These are phyloP conservation scores for Callipepla californica DNA, from an alignment of 2,113 vertebrate species.

Conservation along the genomic window DNA sequence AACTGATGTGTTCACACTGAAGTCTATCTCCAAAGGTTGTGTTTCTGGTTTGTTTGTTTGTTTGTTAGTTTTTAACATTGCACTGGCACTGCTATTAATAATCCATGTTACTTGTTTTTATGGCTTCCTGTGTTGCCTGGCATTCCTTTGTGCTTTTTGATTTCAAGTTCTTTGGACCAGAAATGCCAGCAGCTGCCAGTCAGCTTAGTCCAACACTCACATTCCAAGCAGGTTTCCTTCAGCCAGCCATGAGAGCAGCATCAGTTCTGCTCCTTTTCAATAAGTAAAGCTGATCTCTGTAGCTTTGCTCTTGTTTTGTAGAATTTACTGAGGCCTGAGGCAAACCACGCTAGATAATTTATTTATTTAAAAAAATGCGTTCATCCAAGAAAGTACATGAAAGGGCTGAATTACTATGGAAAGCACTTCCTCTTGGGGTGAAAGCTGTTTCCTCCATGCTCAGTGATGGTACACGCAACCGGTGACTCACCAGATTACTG, in stretches of 20 bases:
- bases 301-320: background rate
- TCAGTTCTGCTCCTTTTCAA: background rate
- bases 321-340: background rate
- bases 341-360: background rate
- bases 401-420: background rate
- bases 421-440: background rate
- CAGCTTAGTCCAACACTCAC: accelerated
- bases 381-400: background rate
- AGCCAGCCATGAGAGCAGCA: background rate
- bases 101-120: background rate
- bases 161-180: background rate
- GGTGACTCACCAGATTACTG: background rate
- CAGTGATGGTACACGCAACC: background rate
- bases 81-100: background rate
- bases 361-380: background rate
- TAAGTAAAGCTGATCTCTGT: background rate
- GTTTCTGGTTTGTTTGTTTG: too few species aligned
- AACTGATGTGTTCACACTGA: background rate
- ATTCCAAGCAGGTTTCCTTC: background rate
- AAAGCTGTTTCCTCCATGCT: background rate
- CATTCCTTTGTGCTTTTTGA: background rate
- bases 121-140: background rate
- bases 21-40: background rate
- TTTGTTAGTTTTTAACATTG: background rate
- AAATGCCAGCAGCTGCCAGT: background rate